Evolutionary conservation across 2,113 vertebrate species (phyloP), one percentile per base, ranked within the genome.

Genomic region (Engystomops pustulosus): DNA sequence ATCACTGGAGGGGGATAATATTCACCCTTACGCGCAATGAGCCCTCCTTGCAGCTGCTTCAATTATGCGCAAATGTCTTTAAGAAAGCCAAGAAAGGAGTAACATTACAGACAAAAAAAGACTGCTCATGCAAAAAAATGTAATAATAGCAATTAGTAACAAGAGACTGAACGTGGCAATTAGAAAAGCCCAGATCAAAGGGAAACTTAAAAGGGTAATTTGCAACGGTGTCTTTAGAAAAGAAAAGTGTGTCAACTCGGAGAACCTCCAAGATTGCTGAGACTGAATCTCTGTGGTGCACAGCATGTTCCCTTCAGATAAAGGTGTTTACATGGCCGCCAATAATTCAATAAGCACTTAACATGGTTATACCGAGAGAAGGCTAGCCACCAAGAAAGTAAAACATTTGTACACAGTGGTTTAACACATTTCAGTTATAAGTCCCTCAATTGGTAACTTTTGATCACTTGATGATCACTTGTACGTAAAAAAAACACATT

Each of bases 161-260:
- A 23, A 83, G 55, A 74, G 58, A 51, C 81, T 51, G 41, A 83
- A 83, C 6, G 81, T 62, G 69, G 70, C 55, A 76, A 76, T 75
- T 83, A 74, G 81, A 83, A 83, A 75, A 82, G n/a, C 67, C 47
- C 80, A 82, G 81, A 83, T 83, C 81, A 83, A 83, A 83, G 20
- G 58, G 32, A 83, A 83, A 83, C 81, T 83, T 83, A 65, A 83
- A 76, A 76, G 71, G 71, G 51, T 34, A 49, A 83, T 83, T 83
- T 65, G 70, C 20, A 67, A 83, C 70, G 71, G 81, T 83, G 81
- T 51, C 71, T 83, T 82, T 83, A 65, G 81, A 27, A 75, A 76
- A 53, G 38, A 34, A 83, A 83, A 83, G 71, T 76, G 41, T 76
- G 81, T 83, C 81, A 83, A 60, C 81, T 49, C 38, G 1, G 58